Percentiles rank a stretch among this genome's conserved stretches.
phyloP scores from a whole-genome alignment of 2,113 vertebrate species.

The Platycercus adscitus region DNA sequence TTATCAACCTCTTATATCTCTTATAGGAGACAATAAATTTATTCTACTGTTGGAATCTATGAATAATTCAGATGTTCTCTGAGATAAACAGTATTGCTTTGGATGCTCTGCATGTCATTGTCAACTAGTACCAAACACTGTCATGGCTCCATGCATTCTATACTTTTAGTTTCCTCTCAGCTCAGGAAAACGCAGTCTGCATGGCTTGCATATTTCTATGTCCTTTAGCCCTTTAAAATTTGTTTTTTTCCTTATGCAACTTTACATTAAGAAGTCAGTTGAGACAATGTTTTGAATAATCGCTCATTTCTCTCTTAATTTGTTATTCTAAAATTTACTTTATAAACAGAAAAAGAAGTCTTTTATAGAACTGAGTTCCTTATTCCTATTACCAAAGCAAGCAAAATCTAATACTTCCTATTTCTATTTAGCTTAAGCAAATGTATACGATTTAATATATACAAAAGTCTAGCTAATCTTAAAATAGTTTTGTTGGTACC shows the following conservation, averaged over 20 bases:
- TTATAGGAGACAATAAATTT: slow-evolving; percentile 81
- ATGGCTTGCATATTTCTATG: neutral
- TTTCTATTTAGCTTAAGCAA: neutral
- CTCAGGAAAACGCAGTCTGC: neutral
- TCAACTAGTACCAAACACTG: slow-evolving; percentile 42
- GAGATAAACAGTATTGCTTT: slow-evolving; percentile 75
- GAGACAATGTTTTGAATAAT: neutral
- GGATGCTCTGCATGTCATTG: slow-evolving; percentile 57
- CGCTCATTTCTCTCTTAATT: neutral
- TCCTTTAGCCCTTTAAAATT: neutral
- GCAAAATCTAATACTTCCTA: neutral
- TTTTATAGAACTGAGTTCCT: neutral
- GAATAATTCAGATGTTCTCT: slow-evolving; percentile 79
- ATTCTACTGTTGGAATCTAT: slow-evolving; percentile 75
- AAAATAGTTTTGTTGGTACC: neutral
- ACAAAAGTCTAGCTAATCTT: neutral
- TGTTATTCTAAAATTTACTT: neutral
- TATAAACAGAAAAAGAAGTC: neutral
- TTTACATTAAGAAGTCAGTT: neutral
- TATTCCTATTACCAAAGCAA: neutral
- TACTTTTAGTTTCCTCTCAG: neutral
- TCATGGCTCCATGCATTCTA: neutral
- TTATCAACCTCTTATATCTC: slow-evolving; percentile 82
- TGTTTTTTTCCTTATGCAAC: neutral
- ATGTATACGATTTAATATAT: neutral